phyloP scores from a whole-genome alignment of 2,888 invertebrate genomes.

The Hirtodrosophila cameraria region DNA sequence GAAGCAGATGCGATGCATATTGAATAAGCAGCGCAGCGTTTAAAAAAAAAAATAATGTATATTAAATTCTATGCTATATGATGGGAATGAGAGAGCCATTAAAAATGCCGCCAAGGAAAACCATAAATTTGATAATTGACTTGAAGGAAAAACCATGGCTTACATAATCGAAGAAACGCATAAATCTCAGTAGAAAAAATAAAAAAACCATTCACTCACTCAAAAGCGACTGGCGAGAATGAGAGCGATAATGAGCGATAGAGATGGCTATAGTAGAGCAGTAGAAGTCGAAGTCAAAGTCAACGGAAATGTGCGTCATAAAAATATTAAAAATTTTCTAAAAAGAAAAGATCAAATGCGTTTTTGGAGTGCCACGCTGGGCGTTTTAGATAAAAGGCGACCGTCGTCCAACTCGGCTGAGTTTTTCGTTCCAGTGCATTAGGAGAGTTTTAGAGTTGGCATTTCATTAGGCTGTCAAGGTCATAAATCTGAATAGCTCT shows the following conservation, averaged over 20 bases:
- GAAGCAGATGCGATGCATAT: conserved; percentile 54
- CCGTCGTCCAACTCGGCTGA: conserved; percentile 14
- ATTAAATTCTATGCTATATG: conserved; percentile 40
- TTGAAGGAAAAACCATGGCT: conserved; percentile 61
- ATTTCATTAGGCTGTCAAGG: conserved; percentile 65
- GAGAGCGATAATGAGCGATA: conserved; percentile 25
- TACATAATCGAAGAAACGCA: conserved; percentile 76
- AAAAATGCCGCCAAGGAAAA: conserved; percentile 50
- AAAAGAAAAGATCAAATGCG: conserved; percentile 47
- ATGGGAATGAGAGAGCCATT: conserved; percentile 53
- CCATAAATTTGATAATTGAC: conserved; percentile 82
- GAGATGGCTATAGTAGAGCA: too few species aligned
- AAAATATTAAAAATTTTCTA: conserved; percentile 72
- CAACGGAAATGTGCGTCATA: conserved; percentile 77
- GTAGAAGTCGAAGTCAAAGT: conserved; percentile 11
- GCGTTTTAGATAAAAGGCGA: conserved; percentile 42
- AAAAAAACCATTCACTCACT: conserved; percentile 62
- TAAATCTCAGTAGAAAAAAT: conserved; percentile 60
- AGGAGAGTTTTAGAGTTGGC: conserved; percentile 61
- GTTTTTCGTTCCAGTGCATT: conserved; percentile 68
- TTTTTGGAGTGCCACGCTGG: conserved; percentile 34
- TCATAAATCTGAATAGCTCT: conserved; percentile 65
- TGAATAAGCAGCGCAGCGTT: conserved; percentile 6
- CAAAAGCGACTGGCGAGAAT: conserved; percentile 11
- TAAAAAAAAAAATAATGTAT: background rate